Base-by-base conservation (phyloP, 2,113 vertebrate species). In the Proterorhinus semilunaris region DNA sequence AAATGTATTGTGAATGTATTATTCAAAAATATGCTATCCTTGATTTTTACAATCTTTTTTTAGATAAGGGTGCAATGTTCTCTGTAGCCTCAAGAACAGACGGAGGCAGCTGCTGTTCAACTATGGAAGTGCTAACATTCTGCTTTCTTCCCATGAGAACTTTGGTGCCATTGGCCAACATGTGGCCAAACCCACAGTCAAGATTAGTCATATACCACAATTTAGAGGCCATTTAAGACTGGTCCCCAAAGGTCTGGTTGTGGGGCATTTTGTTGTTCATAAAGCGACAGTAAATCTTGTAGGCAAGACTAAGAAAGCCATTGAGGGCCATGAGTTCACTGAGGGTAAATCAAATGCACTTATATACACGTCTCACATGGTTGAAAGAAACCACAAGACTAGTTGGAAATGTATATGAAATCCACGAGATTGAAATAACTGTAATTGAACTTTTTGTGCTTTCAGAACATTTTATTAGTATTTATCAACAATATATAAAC, bases 231-330 rank as follows among this genome's bases (percentile, higher is more conserved):
- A 86, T 50, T 89, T 82, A 88, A 64, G 74, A 87, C 82, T 84
- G 84, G 73, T 85, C 91, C 87, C 81, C 86, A 87, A 90, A 85
- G 91, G 91, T 89, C 86, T 88, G 76, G 79, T 75, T 11, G 13
- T 70, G 63, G 80, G 83, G 68, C 63, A 81, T 85, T 87, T 91
- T 91, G 86, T 88, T 91, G 87, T 91, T 89, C 82, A 81, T 86
- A 84, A 84, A 84, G 83, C 78, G 82, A 81, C 77, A 74, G 64
- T 90, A 89, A 88, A 87, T 85, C 78, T 62, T 90, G 66, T 76
- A 66, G 66, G 72, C 44, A 72, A 65, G 36, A 79, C 75, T 86
- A 87, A 91, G 90, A 82, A 87, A 88, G 85, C 76, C 87, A 90
- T 91, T 87, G 87, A 75, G 75, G 64, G 85, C 76, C 82, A 82